phyloP scores from a whole-genome alignment of 30 jellyfish, hydroid and myxozoan species.

The Turritopsis rubra region DNA sequence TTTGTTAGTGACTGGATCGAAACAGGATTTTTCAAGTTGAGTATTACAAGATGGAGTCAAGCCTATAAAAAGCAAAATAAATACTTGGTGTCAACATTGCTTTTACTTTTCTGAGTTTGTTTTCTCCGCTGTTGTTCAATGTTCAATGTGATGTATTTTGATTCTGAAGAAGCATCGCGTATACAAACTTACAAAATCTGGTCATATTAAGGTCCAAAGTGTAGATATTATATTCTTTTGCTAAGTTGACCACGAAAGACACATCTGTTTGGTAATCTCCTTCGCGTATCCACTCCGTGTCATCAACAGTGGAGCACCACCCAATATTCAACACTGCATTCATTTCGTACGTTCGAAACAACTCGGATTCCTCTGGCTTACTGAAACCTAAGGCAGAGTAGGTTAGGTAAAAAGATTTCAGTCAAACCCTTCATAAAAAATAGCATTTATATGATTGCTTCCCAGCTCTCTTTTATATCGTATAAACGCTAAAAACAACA shows the following conservation, averaged over 20 bases:
- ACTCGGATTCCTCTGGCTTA: constrained; percentile 14
- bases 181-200: not conserved
- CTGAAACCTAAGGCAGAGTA: not conserved
- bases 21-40: too few species aligned
- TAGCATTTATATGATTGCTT: too few species aligned
- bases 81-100: too few species aligned
- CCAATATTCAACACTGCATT: constrained; percentile 54
- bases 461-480: too few species aligned
- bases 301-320: constrained; percentile 56
- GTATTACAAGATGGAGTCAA: too few species aligned
- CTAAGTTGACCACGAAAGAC: not conserved
- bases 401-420: too few species aligned
- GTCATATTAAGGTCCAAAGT: not conserved
- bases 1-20: too few species aligned
- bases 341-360: constrained; percentile 11
- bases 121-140: not conserved
- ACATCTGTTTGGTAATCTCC: constrained; percentile 47
- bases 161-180: not conserved
- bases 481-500: too few species aligned
- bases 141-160: not conserved
- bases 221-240: not conserved
- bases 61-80: too few species aligned
- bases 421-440: too few species aligned
- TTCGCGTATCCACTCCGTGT: constrained; percentile 48
- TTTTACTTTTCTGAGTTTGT: too few species aligned